These are phyloP conservation scores for Poeciliopsis occidentalis DNA, from an alignment of 2,113 vertebrate species.

Conservation along the genomic window DNA sequence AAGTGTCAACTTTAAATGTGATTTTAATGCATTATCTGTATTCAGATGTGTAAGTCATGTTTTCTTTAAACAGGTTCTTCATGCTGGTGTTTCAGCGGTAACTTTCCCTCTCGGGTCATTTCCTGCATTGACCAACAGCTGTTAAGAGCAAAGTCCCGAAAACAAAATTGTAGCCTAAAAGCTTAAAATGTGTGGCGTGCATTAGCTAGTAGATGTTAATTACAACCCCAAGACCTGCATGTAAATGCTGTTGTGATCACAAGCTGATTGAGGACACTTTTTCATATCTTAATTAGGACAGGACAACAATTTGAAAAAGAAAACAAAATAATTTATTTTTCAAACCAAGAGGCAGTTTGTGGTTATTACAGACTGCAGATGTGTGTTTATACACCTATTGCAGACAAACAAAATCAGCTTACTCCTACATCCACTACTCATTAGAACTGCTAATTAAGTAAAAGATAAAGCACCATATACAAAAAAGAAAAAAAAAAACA, in stretches of 20 bases:
- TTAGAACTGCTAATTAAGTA: conserved; percentile 20
- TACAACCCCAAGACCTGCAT: not conserved
- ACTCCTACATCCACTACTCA: conserved; percentile 26
- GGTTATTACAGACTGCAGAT: conserved; percentile 56
- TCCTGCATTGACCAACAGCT: too few species aligned
- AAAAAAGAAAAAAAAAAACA: conserved; percentile 51
- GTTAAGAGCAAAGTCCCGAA: too few species aligned
- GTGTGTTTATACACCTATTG: conserved; percentile 52
- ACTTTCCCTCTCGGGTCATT: too few species aligned
- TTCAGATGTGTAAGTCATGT: too few species aligned
- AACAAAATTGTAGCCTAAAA: too few species aligned
- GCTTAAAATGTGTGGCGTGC: not conserved
- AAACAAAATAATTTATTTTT: conserved; percentile 74
- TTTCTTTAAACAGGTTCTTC: too few species aligned
- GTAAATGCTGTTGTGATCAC: not conserved
- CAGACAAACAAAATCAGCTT: conserved; percentile 47
- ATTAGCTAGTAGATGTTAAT: not conserved
- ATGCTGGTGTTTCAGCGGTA: too few species aligned
- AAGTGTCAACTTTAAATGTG: not conserved
- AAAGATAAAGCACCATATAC: conserved; percentile 33
- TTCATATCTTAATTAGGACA: not conserved
- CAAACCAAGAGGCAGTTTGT: conserved; percentile 64
- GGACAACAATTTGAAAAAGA: conserved; percentile 47
- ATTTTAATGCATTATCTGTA: too few species aligned
- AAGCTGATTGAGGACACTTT: not conserved